phyloP scores from a whole-genome alignment of 2,113 vertebrate species.

The Epinephelus moara region DNA sequence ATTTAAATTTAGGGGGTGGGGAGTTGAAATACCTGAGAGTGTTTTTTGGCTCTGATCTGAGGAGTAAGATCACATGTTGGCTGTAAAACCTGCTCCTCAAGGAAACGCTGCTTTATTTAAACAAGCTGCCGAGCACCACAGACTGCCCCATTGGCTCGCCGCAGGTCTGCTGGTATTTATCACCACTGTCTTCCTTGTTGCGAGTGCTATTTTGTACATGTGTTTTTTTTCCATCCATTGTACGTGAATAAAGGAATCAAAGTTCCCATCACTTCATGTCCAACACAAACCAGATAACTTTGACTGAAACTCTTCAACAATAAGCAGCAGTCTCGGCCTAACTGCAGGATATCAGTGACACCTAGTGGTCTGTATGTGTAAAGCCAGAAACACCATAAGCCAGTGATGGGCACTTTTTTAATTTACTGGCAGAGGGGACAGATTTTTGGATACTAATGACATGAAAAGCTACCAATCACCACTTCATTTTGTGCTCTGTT shows the following conservation, averaged over 20 bases:
- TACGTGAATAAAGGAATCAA: not conserved
- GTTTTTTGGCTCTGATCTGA: slow-evolving; percentile 35
- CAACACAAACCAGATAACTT: not conserved
- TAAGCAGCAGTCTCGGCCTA: rapidly evolving
- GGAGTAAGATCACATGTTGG: slow-evolving; percentile 45
- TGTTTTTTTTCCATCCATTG: not conserved
- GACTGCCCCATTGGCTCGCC: not conserved
- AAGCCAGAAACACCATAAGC: not conserved
- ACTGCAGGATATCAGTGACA: slow-evolving; percentile 41
- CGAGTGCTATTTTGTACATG: no score
- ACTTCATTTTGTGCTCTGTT: rapidly evolving
- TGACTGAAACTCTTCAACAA: not conserved
- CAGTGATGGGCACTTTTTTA: not conserved
- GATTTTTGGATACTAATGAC: not conserved
- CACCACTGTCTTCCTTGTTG: slow-evolving; percentile 7
- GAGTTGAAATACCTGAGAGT: slow-evolving; percentile 19
- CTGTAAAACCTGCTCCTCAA: slow-evolving; percentile 80
- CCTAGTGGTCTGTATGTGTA: slow-evolving; percentile 46
- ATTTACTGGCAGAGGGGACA: not conserved
- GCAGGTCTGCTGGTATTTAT: not conserved
- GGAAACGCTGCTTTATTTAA: slow-evolving; percentile 72
- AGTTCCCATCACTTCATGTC: not conserved
- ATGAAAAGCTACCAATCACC: not conserved
- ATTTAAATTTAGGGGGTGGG: not conserved
- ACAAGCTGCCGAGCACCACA: not conserved